A percentile compares a stretch with the other conserved stretches of the same genome.
These are phyloP conservation scores for Sciurus vulgaris DNA, from an alignment of 2,797 vertebrate genomes.

Conservation along the genomic window DNA sequence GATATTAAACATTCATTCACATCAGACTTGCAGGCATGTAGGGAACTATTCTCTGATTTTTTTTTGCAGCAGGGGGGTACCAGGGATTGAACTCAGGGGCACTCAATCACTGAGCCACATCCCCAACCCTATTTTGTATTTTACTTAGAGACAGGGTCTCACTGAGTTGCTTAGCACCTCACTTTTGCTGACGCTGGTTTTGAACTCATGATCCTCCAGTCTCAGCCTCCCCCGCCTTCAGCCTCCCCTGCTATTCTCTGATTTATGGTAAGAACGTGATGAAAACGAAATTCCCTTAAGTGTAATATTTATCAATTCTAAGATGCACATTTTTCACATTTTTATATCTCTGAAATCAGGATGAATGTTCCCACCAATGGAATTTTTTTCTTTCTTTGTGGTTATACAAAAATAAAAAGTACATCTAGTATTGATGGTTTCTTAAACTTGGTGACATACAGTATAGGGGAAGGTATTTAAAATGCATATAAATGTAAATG, in stretches of 20 bases:
- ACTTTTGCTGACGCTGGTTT: too few species aligned
- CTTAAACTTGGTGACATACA: background rate
- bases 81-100: too few species aligned
- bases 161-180: too few species aligned
- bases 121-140: too few species aligned
- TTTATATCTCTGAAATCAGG: constrained; percentile 28
- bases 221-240: too few species aligned
- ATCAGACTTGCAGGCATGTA: background rate
- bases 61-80: too few species aligned
- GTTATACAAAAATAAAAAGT: constrained; percentile 36
- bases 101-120: too few species aligned
- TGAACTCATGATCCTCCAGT: too few species aligned
- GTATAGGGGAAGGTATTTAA: background rate
- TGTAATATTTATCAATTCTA: background rate
- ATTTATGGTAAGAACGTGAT: background rate
- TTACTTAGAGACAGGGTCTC: too few species aligned
- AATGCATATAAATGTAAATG: background rate
- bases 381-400: background rate
- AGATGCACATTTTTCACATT: background rate
- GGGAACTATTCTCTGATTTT: background rate
- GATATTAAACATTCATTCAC: background rate
- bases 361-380: background rate
- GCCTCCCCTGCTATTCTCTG: background rate
- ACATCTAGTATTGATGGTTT: background rate
- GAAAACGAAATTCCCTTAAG: constrained; percentile 7